phyloP scores from a whole-genome alignment of 2,797 vertebrate genomes.

The Chloroceryle inda region DNA sequence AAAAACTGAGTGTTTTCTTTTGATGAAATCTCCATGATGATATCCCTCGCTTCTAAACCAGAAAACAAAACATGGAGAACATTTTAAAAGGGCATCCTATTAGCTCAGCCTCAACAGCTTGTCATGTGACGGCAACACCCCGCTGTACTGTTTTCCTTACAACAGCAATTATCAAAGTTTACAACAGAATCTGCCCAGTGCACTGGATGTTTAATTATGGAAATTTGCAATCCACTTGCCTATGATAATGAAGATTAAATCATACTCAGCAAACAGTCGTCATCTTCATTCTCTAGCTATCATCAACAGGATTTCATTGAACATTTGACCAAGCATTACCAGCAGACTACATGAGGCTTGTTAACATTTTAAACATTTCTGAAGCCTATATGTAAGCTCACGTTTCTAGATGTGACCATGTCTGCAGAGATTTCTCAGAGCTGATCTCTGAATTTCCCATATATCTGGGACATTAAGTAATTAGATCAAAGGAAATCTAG shows the following conservation, averaged over 20 bases:
- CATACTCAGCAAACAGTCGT: background rate
- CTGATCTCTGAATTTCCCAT: conserved; percentile 49
- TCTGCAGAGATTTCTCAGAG: conserved; percentile 35
- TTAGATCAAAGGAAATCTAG: conserved; percentile 66
- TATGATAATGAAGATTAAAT: conserved; percentile 56
- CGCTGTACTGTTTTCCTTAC: conserved; percentile 25
- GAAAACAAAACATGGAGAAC: conserved; percentile 46
- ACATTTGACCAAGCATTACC: background rate
- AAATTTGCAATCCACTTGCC: conserved; percentile 55
- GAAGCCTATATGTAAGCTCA: background rate
- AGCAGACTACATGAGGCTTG: background rate
- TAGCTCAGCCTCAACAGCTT: conserved; percentile 42
- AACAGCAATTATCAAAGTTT: conserved; percentile 43
- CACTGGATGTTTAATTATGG: conserved; percentile 48
- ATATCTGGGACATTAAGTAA: conserved; percentile 43
- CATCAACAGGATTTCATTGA: background rate
- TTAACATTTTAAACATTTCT: background rate
- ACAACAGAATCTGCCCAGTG: background rate
- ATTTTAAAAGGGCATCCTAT: conserved; percentile 48
- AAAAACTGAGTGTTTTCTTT: conserved; percentile 78
- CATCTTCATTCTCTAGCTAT: background rate
- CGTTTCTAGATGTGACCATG: background rate
- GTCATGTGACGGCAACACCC: conserved; percentile 58
- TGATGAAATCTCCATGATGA: conserved; percentile 74
- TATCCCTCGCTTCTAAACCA: conserved; percentile 54